A percentile compares a stretch with the other conserved stretches of the same genome.
Evolutionary conservation across 2,888 invertebrate genomes (phyloP).

Genomic region (Drosophila cracens): DNA sequence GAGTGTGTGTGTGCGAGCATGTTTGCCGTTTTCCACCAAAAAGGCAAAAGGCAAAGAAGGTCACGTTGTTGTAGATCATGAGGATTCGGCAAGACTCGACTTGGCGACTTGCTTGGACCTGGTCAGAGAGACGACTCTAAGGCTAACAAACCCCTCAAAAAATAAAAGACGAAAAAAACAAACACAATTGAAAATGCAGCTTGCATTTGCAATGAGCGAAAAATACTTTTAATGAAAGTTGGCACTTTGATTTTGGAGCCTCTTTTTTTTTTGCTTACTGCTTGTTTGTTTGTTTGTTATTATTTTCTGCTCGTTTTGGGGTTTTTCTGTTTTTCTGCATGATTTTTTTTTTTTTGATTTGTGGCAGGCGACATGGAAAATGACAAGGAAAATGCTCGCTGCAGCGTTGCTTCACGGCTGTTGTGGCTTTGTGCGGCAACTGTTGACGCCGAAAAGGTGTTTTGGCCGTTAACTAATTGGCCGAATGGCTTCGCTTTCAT

Average conservation of each 20-base stretch:
- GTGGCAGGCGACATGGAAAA: conserved; percentile 78
- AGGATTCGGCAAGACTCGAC: conserved; percentile 71
- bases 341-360: conserved; percentile 68
- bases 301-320: conserved; percentile 39
- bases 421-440: conserved; percentile 16
- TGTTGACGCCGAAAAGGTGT: conserved; percentile 40
- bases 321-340: conserved; percentile 33
- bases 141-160: conserved; percentile 58
- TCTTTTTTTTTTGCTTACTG: conserved; percentile 24
- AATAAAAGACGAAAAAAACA: conserved; percentile 32
- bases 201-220: conserved; percentile 75
- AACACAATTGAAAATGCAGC: conserved; percentile 77
- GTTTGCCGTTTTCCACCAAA: conserved; percentile 7
- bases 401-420: conserved; percentile 14
- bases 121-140: conserved; percentile 59
- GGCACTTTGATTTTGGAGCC: conserved; percentile 74
- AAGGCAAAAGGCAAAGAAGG: conserved; percentile 74
- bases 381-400: conserved; percentile 61
- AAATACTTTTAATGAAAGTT: conserved; percentile 82
- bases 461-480: conserved; percentile 37
- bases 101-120: conserved; percentile 31
- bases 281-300: conserved; percentile 17
- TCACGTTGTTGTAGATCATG: conserved; percentile 76
- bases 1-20: conserved; percentile 18
- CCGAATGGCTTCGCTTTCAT: conserved; percentile 14